Conservation (phyloP, 1,140 invertebrate species). For the Calosoma granatense region DNA sequence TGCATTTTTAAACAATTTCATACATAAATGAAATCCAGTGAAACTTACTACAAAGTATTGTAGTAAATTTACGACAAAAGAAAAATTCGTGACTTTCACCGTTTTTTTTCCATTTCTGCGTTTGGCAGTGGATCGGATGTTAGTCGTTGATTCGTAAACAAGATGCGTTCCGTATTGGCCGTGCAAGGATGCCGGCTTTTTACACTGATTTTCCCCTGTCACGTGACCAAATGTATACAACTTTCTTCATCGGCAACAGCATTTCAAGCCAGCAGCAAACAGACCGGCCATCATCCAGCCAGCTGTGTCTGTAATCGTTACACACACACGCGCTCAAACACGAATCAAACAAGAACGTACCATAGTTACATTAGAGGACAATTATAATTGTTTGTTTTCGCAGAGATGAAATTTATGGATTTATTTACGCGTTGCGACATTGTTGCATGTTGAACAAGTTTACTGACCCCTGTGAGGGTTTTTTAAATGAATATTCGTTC, state of each 20-base stretch:
- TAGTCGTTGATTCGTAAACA: not conserved
- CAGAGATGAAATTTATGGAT: not conserved
- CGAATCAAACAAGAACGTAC: no score
- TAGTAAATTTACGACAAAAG: not conserved
- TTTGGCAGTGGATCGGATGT: not conserved
- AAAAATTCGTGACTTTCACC: not conserved
- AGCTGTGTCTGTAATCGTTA: no score
- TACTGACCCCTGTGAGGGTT: not conserved
- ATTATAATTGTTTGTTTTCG: not conserved
- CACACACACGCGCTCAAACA: no score
- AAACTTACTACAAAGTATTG: not conserved
- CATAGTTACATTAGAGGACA: no score
- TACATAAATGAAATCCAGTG: not conserved
- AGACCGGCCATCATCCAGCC: no score
- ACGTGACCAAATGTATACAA: not conserved
- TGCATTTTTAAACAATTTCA: no score
- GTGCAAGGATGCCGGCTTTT: not conserved
- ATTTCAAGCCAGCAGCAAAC: no score
- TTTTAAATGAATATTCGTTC: not conserved
- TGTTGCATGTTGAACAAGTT: not conserved
- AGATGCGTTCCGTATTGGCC: not conserved
- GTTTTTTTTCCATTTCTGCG: not conserved
- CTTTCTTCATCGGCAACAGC: no score
- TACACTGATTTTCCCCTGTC: not conserved
- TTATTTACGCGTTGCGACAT: no score